Conservation (phyloP, 2,888 invertebrate species). For the Calameuta pallipes region DNA sequence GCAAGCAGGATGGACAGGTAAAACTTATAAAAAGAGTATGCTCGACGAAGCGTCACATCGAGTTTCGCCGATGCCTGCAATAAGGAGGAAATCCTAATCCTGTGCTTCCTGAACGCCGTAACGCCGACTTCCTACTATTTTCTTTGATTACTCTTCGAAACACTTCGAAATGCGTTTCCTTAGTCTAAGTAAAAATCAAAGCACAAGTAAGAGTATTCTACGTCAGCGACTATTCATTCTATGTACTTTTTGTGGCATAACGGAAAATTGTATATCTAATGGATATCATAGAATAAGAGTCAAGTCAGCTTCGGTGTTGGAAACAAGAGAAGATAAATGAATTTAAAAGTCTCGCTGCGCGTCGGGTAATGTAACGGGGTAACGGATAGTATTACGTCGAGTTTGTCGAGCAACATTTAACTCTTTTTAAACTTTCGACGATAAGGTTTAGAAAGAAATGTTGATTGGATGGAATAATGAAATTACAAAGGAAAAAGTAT, state of each 20-base stretch:
- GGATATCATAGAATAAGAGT: neutral
- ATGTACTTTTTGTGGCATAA: neutral
- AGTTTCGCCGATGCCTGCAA: conserved; percentile 7
- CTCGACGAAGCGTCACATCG: conserved; percentile 18
- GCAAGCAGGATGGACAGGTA: conserved; percentile 9
- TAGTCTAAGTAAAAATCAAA: neutral
- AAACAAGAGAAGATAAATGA: neutral
- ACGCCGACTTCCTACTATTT: neutral
- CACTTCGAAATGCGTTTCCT: neutral
- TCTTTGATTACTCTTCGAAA: neutral
- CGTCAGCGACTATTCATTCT: neutral
- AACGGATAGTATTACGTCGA: neutral
- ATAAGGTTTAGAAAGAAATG: neutral
- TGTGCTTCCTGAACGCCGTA: conserved; percentile 11
- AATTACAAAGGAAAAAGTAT: neutral
- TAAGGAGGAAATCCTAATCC: conserved; percentile 15
- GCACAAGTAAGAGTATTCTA: neutral
- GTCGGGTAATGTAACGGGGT: neutral
- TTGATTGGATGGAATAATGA: too few species aligned
- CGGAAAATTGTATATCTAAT: neutral
- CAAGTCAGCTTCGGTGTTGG: neutral
- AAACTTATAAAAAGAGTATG: conserved; percentile 18
- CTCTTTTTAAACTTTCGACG: neutral
- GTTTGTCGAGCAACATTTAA: too few species aligned
- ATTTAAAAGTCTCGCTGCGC: too few species aligned